A percentile compares a stretch with the other conserved stretches of the same genome.
phyloP scores from a whole-genome alignment of 2,797 vertebrate species.

The Paratrypauchen microcephalus region DNA sequence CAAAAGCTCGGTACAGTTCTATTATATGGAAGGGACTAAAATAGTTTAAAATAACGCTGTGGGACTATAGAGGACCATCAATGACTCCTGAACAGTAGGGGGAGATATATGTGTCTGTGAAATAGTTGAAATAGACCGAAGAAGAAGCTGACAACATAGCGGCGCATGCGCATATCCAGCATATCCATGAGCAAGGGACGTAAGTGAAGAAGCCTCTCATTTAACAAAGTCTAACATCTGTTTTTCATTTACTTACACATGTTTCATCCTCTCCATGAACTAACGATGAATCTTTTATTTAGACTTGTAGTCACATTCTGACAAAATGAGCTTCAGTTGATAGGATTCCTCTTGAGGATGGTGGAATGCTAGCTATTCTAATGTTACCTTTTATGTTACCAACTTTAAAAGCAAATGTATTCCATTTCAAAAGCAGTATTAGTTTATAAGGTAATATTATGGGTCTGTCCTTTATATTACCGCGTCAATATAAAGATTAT shows the following conservation, averaged over 20 bases:
- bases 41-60: too few relatives aligned
- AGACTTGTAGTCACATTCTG: background rate
- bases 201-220: background rate
- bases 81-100: background rate
- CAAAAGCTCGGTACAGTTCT: too few relatives aligned
- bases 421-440: background rate
- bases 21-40: too few relatives aligned
- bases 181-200: too few relatives aligned
- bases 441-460: background rate
- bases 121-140: background rate
- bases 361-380: background rate
- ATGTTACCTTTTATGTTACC: background rate
- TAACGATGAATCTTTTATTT: background rate
- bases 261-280: background rate
- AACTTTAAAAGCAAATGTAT: background rate
- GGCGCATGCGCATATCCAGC: too few relatives aligned
- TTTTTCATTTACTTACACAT: background rate
- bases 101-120: too few relatives aligned
- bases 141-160: background rate
- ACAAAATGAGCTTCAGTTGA: background rate
- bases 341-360: background rate
- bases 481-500: background rate
- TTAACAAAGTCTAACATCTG: background rate
- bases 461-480: background rate
- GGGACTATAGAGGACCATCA: background rate